A percentile compares a stretch with the other conserved stretches of the same genome.
phyloP scores from a whole-genome alignment of 92 coral and sea anemone genomes.

The Epizoanthus scotinus region DNA sequence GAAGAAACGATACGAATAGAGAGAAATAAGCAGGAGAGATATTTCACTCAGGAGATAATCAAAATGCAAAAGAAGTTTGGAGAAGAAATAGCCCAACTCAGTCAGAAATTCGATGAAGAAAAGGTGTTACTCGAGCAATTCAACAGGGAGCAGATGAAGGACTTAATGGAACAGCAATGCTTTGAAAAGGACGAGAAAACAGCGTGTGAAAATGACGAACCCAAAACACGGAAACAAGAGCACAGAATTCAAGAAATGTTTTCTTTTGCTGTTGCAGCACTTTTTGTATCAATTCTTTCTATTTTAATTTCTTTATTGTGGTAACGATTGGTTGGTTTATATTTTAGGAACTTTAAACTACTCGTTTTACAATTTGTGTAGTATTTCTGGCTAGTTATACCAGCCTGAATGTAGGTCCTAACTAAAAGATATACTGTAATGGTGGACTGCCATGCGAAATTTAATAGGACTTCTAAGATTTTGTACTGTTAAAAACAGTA shows the following conservation, averaged over 20 bases:
- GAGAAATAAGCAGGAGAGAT: conserved; percentile 18
- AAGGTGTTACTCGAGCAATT: conserved; percentile 13
- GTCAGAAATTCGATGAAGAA: conserved; percentile 27
- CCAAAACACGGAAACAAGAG: conserved; percentile 19
- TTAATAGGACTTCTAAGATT: too few relatives aligned
- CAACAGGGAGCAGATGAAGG: conserved; percentile 15
- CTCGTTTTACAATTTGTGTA: too few relatives aligned
- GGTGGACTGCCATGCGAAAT: too few relatives aligned
- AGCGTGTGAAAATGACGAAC: conserved; percentile 26
- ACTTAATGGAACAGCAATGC: conserved; percentile 19
- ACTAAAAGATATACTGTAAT: too few relatives aligned
- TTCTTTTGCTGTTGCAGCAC: conserved; percentile 33
- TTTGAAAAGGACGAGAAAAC: conserved; percentile 40
- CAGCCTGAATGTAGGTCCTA: too few relatives aligned
- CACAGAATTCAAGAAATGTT: conserved; percentile 24
- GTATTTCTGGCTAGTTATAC: too few relatives aligned
- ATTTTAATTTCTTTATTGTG: conserved; percentile 28
- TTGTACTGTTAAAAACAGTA: too few relatives aligned
- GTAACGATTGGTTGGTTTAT: background rate
- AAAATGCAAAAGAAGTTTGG: conserved; percentile 31
- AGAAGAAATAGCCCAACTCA: conserved; percentile 21
- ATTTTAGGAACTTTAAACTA: too few relatives aligned
- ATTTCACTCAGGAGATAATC: conserved; percentile 15
- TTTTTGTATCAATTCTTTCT: conserved; percentile 28
- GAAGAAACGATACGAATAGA: conserved; percentile 14